phyloP scores from a whole-genome alignment of 2,888 invertebrate genomes.

The Drosophila seclusa region DNA sequence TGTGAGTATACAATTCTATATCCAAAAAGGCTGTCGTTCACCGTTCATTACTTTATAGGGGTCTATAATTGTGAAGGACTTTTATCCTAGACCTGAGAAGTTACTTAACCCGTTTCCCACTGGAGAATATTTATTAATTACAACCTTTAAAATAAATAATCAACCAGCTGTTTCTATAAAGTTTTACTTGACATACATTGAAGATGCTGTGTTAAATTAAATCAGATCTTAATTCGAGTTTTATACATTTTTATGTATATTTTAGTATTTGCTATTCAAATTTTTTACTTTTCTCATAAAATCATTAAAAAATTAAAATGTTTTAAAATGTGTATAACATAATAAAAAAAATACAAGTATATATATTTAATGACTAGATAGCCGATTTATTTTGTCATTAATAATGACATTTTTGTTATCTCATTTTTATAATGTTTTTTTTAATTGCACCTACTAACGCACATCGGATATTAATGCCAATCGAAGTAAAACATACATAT shows the following conservation, averaged over 20 bases:
- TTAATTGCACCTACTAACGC: not conserved
- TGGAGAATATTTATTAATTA: constrained; percentile 30
- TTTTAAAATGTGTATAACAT: not conserved
- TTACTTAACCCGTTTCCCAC: constrained; percentile 23
- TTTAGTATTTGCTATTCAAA: not conserved
- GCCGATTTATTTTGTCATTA: not conserved
- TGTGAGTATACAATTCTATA: constrained; percentile 22
- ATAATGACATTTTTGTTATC: not conserved
- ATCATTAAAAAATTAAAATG: not conserved
- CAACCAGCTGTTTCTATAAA: not conserved
- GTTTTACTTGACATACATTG: not conserved
- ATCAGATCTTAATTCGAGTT: not conserved
- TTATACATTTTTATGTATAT: not conserved
- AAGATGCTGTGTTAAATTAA: not conserved
- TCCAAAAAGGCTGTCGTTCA: not conserved
- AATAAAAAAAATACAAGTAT: not conserved
- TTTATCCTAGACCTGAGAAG: constrained; percentile 15
- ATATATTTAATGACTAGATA: not conserved
- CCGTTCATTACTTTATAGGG: not conserved
- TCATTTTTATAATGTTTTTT: not conserved
- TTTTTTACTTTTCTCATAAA: not conserved
- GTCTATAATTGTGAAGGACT: not conserved
- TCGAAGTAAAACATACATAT: not conserved
- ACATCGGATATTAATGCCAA: not conserved
- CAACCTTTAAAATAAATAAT: not conserved